Evolutionary conservation across 2,113 vertebrate species (phyloP).

Genomic region (Sterrhoptilus dennistouni): DNA sequence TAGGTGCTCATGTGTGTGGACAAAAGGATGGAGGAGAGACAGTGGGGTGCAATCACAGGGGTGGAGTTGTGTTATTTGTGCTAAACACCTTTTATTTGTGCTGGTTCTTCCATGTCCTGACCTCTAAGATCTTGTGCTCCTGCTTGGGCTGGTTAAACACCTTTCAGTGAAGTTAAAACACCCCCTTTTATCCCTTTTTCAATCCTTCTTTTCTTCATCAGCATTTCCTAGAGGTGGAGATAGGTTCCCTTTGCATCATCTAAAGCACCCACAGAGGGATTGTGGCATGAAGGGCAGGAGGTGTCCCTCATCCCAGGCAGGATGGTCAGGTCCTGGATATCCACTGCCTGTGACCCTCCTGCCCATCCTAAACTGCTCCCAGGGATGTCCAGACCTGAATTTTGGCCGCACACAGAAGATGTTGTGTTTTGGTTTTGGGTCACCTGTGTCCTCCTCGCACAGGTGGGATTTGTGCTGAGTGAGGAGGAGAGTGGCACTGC

Average conservation of each 20-base stretch:
- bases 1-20: background rate
- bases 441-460: background rate
- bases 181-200: background rate
- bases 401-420: background rate
- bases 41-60: background rate
- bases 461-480: rapidly evolving
- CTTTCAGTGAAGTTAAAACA: background rate
- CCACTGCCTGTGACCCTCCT: background rate
- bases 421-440: rapidly evolving
- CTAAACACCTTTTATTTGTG: background rate
- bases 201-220: background rate
- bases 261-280: background rate
- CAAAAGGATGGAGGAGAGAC: background rate
- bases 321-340: background rate
- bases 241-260: background rate
- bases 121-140: background rate
- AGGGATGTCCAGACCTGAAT: background rate
- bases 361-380: background rate
- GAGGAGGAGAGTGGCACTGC: background rate
- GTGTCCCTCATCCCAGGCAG: background rate
- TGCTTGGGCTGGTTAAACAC: background rate
- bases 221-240: background rate
- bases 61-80: background rate
- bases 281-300: rapidly evolving
- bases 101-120: background rate